Evolutionary conservation across 2,888 invertebrate species (phyloP), one percentile per base, ranked within the genome.

Genomic region (Sphaeridia pumilis): DNA sequence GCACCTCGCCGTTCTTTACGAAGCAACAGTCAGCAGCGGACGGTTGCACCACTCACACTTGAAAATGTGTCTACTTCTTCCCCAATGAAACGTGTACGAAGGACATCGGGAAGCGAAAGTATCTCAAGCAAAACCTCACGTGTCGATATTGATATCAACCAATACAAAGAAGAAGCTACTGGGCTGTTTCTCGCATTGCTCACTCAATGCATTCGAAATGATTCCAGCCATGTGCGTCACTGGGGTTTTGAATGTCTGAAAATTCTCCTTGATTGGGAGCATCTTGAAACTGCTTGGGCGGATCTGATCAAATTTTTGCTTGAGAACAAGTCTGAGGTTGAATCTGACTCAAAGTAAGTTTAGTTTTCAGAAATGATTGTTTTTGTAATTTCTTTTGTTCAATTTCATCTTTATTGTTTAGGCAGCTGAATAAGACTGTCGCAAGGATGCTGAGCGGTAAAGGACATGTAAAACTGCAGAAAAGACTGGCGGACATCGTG

Each of bases 271-370:
- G n/a, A 53, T 7, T 54, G 50, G 17, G 41, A 50, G 4, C 47
- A 52, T 4, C 28, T 60, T 4, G 57, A 58, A 10, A 22, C 31
- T 1, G 56, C 52, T n/a, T 55, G 58, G 56, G 43, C 34, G 21
- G 53, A 55, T 20, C 54, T 65, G 12, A 35, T 62, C 12, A 38
- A 25, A n/a, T 36, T 44, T 20, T 7, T 62, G 5, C 20, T 62
- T 7, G 7, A 17, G 4, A 60, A 51, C 43, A 48, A 54, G 20
- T 48, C 41, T 7, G 65, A 62, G 52, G 60, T 65, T n/a, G 20
- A 57, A 12, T 54, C 58, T 2, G 63, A 65, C 44, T 42, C 28
- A 25, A 51, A 52, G 65, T 65, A 56, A 53, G 55, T 17, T 34
- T 34, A 46, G 22, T 31, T 41, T 42, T 45, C 27, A 22, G 12